These are phyloP conservation scores for Contarinia nasturtii DNA, from an alignment of 1,140 invertebrate genomes.

Conservation along the genomic window DNA sequence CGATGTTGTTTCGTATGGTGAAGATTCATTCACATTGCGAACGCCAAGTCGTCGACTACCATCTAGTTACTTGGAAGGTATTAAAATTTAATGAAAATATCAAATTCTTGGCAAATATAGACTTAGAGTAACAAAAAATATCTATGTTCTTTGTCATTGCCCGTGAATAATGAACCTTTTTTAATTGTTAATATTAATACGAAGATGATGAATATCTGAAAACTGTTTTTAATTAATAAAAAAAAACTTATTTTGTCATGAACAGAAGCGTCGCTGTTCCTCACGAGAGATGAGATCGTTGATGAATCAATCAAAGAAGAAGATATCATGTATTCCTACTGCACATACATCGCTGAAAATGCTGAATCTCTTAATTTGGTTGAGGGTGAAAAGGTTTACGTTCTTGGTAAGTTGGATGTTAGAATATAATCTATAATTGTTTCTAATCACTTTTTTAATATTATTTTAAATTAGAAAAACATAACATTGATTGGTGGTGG, in stretches of 20 bases:
- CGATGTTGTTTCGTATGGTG: slow-evolving; percentile 11
- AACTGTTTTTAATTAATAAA: slow-evolving; percentile 35
- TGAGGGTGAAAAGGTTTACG: slow-evolving; percentile 74
- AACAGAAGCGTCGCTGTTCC: no score
- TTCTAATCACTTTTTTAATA: neutral
- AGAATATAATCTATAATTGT: slow-evolving; percentile 1
- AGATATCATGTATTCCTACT: slow-evolving; percentile 63
- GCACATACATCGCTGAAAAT: slow-evolving; percentile 70
- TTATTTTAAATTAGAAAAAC: slow-evolving; percentile 33
- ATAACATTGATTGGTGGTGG: slow-evolving; percentile 78
- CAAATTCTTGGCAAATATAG: neutral
- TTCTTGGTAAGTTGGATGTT: slow-evolving; percentile 39
- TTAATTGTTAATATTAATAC: no score
- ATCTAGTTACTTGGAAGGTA: slow-evolving; percentile 44
- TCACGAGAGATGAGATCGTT: slow-evolving; percentile 4
- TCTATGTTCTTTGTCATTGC: no score
- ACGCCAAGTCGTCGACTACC: slow-evolving; percentile 37
- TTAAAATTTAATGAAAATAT: slow-evolving; percentile 2
- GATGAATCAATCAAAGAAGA: slow-evolving; percentile 35
- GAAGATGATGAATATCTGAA: no score
- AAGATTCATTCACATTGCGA: slow-evolving; percentile 29
- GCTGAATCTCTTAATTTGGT: slow-evolving; percentile 72
- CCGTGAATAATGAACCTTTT: no score
- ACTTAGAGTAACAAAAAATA: no score
- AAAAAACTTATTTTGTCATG: slow-evolving; percentile 14